Evolutionary conservation across 2,113 vertebrate genomes (phyloP).

Genomic region (Erythrolamprus reginae): DNA sequence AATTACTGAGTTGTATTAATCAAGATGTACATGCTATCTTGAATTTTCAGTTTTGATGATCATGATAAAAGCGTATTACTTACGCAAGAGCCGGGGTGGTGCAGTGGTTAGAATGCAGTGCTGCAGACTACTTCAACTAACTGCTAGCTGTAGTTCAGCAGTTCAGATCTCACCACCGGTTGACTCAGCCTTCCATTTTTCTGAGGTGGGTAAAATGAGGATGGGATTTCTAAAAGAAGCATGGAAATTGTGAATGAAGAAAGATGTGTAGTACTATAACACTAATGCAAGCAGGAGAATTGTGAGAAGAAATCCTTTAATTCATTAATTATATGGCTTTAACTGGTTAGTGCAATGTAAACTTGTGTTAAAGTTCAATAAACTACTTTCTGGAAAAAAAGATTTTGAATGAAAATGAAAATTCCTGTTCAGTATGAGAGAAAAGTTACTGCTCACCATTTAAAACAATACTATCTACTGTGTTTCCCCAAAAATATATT

Average conservation of each 20-base stretch:
- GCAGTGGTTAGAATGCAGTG: no score
- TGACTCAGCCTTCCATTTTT: no score
- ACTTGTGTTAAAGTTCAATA: neutral
- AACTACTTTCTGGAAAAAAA: neutral
- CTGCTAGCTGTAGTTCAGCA: no score
- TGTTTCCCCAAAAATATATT: neutral
- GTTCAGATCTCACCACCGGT: no score
- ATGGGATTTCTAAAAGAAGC: neutral
- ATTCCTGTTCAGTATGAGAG: neutral
- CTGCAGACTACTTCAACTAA: no score
- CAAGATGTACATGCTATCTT: no score
- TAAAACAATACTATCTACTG: neutral
- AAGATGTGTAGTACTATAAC: neutral
- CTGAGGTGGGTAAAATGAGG: no score
- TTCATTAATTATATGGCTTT: constrained; percentile 4
- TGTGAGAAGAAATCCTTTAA: neutral
- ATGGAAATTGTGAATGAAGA: neutral
- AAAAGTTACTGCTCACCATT: neutral
- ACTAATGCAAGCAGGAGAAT: constrained; percentile 10
- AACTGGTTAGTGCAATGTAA: neutral
- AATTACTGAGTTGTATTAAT: neutral
- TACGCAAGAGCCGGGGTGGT: neutral
- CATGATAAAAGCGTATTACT: neutral
- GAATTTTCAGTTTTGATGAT: neutral
- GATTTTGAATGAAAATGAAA: neutral